Percentiles rank a stretch among this genome's conserved stretches.
phyloP scores from a whole-genome alignment of 2,113 vertebrate species.

The Stictonetta naevosa region DNA sequence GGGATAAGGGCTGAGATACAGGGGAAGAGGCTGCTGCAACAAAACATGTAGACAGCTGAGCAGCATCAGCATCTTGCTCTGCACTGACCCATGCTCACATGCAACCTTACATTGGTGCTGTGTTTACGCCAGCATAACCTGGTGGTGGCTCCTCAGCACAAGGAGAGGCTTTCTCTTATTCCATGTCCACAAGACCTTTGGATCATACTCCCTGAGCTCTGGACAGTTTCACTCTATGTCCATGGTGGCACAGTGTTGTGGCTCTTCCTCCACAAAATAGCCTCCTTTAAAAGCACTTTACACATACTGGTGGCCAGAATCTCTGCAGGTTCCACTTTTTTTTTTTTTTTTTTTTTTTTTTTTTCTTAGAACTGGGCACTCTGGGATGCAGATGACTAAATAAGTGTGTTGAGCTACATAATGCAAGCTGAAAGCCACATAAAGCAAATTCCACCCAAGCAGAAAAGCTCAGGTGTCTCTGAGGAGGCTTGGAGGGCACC shows the following conservation, averaged over 20 bases:
- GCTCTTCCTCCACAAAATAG: neutral
- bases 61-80: neutral
- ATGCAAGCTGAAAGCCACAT: neutral
- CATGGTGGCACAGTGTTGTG: neutral
- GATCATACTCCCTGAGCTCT: fast-evolving
- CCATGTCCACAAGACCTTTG: neutral
- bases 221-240: neutral
- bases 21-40: neutral
- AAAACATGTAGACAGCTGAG: neutral
- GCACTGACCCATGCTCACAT: fast-evolving
- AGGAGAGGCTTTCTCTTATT: neutral
- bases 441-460: neutral
- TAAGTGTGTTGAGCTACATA: neutral
- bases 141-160: neutral
- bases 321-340: neutral
- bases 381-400: neutral
- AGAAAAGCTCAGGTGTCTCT: neutral
- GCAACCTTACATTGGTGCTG: neutral
- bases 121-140: neutral
- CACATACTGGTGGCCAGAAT: neutral
- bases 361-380: neutral
- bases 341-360: neutral
- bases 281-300: neutral
- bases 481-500: neutral
- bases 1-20: neutral